Conservation (phyloP, 1,140 invertebrate species). For the Prorops nasuta region DNA sequence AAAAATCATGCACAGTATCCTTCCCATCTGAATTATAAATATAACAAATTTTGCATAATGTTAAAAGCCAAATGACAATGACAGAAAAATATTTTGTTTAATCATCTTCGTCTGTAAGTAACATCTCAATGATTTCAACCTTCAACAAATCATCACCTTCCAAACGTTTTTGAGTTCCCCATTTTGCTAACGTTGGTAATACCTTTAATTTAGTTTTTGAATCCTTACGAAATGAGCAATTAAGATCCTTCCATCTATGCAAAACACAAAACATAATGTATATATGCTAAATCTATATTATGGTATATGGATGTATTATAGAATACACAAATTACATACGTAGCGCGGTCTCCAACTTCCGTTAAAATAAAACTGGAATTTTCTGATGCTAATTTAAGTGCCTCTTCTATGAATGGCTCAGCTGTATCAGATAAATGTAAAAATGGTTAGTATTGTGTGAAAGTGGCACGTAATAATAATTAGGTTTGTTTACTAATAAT, state of each 20-base stretch:
- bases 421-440: conserved; percentile 56
- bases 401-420: conserved; percentile 64
- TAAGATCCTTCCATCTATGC: conserved; percentile 72
- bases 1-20: conserved; percentile 4
- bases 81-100: too few relatives aligned
- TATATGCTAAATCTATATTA: too few relatives aligned
- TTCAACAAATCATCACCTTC: conserved; percentile 70
- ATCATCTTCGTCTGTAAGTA: conserved; percentile 60
- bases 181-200: conserved; percentile 71
- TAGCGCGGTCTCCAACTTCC: conserved; percentile 67
- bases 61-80: too few relatives aligned
- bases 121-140: conserved; percentile 66
- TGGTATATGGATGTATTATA: too few relatives aligned
- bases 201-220: conserved; percentile 65
- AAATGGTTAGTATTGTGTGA: too few relatives aligned
- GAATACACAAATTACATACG: conserved; percentile 54
- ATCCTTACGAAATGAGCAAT: conserved; percentile 73
- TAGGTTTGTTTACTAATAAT: too few relatives aligned
- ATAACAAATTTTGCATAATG: too few relatives aligned
- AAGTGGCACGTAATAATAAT: too few relatives aligned
- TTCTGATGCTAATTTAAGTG: conserved; percentile 57
- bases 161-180: conserved; percentile 70
- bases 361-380: conserved; percentile 65
- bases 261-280: conserved; percentile 19
- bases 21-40: too few relatives aligned